These are phyloP conservation scores for Halichondria panicea DNA, from an alignment of 37 sponge, comb jelly and placozoan genomes.

Conservation along the genomic window DNA sequence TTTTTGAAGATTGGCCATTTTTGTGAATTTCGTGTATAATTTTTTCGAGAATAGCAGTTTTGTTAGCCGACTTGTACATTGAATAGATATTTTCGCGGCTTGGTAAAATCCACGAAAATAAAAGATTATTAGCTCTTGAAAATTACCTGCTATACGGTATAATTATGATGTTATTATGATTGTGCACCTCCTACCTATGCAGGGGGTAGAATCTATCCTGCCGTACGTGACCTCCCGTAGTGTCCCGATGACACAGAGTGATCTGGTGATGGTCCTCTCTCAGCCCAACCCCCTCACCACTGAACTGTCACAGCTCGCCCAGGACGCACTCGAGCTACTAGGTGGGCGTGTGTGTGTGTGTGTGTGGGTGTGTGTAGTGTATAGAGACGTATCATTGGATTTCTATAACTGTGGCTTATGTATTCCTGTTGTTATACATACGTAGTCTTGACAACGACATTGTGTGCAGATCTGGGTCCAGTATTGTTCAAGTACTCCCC, in stretches of 20 bases:
- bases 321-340: constrained; percentile 21
- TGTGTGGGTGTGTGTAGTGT: not conserved
- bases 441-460: not conserved
- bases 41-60: too few species aligned
- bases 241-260: constrained; percentile 35
- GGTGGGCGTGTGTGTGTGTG: constrained; percentile 20
- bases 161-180: too few species aligned
- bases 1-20: not conserved
- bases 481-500: not conserved
- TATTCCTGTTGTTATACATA: not conserved
- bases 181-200: not conserved
- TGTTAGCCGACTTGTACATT: too few species aligned
- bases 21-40: not conserved
- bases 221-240: constrained; percentile 42
- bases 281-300: constrained; percentile 68
- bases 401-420: not conserved
- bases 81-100: too few species aligned
- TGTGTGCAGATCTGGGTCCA: not conserved
- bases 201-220: constrained; percentile 55
- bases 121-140: too few species aligned
- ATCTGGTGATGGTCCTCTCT: constrained; percentile 40
- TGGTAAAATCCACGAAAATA: too few species aligned
- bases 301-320: constrained; percentile 30
- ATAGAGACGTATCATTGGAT: not conserved
- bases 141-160: too few species aligned